Percentiles rank a stretch among this genome's conserved stretches.
Evolutionary conservation across 2,888 invertebrate genomes (phyloP).

Genomic region (Tillus elongatus): DNA sequence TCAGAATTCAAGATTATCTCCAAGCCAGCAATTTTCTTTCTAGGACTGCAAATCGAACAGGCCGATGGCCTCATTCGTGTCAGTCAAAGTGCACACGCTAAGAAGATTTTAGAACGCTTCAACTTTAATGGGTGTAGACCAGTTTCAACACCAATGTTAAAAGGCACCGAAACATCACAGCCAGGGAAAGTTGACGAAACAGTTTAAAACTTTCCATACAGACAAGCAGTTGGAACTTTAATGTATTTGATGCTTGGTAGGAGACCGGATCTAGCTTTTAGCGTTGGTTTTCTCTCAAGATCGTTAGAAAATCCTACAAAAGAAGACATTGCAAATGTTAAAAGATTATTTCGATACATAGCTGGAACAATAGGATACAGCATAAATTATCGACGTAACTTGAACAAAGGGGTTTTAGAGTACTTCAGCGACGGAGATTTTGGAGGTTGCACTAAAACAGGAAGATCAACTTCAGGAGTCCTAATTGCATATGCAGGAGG

Average conservation of each 20-base stretch:
- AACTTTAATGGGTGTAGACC: too few relatives aligned
- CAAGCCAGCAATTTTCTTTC: too few relatives aligned
- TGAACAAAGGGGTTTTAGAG: slow-evolving; percentile 13
- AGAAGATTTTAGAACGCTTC: too few relatives aligned
- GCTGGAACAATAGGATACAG: slow-evolving; percentile 23
- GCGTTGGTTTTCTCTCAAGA: slow-evolving; percentile 24
- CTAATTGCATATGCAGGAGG: slow-evolving; percentile 21
- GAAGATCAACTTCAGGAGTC: slow-evolving; percentile 23
- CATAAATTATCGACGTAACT: slow-evolving; percentile 19
- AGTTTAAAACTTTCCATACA: too few relatives aligned
- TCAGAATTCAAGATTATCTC: too few relatives aligned
- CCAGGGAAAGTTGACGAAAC: too few relatives aligned
- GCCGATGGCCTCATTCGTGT: too few relatives aligned
- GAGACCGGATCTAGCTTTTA: slow-evolving; percentile 19
- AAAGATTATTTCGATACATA: slow-evolving; percentile 30
- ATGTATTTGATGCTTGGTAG: slow-evolving; percentile 11
- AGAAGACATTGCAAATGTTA: slow-evolving; percentile 25
- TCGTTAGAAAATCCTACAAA: slow-evolving; percentile 22
- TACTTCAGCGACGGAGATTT: slow-evolving; percentile 31
- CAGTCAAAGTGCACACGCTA: too few relatives aligned
- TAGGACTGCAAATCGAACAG: too few relatives aligned
- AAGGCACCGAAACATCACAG: too few relatives aligned
- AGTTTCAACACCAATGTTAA: too few relatives aligned
- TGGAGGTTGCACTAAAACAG: slow-evolving; percentile 25
- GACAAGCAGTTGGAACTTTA: slow-evolving; percentile 3